These are phyloP conservation scores for Mizuhopecten yessoensis DNA, from an alignment of 1,140 invertebrate genomes.

Conservation along the genomic window DNA sequence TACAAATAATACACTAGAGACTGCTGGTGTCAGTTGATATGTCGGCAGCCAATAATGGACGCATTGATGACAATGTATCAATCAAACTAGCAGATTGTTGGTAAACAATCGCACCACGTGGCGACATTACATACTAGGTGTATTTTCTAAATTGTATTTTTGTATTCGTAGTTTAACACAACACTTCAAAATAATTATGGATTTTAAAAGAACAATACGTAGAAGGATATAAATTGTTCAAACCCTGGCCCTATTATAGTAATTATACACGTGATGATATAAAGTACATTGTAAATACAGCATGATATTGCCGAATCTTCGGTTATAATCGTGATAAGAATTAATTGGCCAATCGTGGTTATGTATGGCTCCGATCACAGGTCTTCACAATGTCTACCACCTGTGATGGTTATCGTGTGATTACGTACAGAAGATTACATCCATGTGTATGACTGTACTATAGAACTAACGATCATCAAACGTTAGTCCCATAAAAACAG, in stretches of 20 bases:
- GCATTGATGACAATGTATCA: neutral
- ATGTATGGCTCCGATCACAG: neutral
- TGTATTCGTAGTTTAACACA: neutral
- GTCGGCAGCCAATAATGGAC: neutral
- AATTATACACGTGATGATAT: constrained; percentile 5
- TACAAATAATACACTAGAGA: neutral
- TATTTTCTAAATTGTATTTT: neutral
- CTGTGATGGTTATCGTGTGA: neutral
- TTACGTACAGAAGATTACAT: neutral
- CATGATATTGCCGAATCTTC: neutral
- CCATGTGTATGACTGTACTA: neutral
- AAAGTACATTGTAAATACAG: neutral
- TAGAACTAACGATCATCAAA: neutral
- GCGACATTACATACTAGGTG: neutral
- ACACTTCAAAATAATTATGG: neutral
- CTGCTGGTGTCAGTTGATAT: neutral
- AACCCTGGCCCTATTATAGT: neutral
- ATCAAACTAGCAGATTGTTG: neutral
- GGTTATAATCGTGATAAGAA: neutral
- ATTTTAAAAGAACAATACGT: constrained; percentile 17
- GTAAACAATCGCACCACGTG: constrained; percentile 5
- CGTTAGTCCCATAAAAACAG: neutral
- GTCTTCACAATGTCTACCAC: neutral
- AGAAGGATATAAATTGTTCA: neutral
- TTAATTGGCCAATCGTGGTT: neutral